These are phyloP conservation scores for Nipponacmea schrenckii DNA, from an alignment of 2,888 invertebrate species.

Conservation along the genomic window DNA sequence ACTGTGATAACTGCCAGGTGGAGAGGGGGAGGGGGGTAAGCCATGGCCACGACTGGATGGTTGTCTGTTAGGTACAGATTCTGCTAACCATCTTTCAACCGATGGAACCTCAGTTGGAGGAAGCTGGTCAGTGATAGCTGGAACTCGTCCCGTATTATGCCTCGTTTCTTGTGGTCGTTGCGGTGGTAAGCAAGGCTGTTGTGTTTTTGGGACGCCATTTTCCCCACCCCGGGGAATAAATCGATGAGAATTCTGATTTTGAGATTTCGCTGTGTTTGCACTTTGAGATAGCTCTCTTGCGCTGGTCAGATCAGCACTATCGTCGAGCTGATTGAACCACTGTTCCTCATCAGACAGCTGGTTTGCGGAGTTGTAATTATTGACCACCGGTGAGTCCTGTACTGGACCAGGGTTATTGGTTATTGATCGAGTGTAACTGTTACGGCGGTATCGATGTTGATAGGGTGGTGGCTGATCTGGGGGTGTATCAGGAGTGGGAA, in stretches of 20 bases:
- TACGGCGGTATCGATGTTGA: constrained; percentile 30
- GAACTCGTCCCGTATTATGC: not conserved
- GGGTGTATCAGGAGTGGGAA: not conserved
- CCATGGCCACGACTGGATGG: constrained; percentile 21
- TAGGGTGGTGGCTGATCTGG: not conserved
- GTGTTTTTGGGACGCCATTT: not conserved
- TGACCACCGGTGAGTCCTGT: not conserved
- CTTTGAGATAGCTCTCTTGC: not conserved
- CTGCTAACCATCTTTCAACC: constrained; percentile 34
- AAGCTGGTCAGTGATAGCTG: constrained; percentile 15
- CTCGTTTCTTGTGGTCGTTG: not conserved
- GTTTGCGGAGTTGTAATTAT: not conserved
- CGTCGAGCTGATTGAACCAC: not conserved
- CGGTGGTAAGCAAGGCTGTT: not conserved
- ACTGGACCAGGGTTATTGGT: constrained; percentile 15
- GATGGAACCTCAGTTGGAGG: constrained; percentile 20
- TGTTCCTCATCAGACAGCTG: not conserved
- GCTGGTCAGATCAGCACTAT: constrained; percentile 1
- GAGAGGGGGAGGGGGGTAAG: constrained; percentile 45
- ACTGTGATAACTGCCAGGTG: constrained; percentile 53
- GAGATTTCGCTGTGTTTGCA: not conserved
- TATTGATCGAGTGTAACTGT: constrained; percentile 39
- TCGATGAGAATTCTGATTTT: constrained; percentile 12
- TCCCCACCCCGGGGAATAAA: not conserved
- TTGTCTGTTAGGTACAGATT: constrained; percentile 21